Evolutionary conservation across 2,888 invertebrate species (phyloP).

Genomic region (Bombyx huttoni): DNA sequence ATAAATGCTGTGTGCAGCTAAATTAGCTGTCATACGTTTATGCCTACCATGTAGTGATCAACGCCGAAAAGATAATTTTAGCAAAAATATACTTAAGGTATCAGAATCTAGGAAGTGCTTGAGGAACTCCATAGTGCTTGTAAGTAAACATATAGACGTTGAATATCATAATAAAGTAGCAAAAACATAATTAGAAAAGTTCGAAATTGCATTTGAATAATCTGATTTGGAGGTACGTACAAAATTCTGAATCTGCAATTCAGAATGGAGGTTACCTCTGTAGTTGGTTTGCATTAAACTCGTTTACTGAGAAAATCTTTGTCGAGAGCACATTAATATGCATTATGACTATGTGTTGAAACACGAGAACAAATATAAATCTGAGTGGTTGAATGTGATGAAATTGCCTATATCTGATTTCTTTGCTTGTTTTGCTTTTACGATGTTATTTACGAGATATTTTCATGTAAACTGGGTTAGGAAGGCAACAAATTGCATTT

Average conservation of each 20-base stretch:
- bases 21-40: too few species aligned
- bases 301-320: slow-evolving; percentile 19
- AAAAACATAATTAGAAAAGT: background rate
- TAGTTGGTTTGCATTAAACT: slow-evolving; percentile 26
- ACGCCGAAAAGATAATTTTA: too few species aligned
- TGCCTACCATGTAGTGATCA: too few species aligned
- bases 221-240: slow-evolving; percentile 18
- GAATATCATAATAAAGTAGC: background rate
- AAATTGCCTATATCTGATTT: background rate
- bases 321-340: slow-evolving; percentile 8
- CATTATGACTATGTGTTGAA: slow-evolving; percentile 3
- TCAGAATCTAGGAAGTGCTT: too few species aligned
- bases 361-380: background rate
- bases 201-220: background rate
- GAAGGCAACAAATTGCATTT: too few species aligned
- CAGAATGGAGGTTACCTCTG: slow-evolving; percentile 13
- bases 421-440: too few species aligned
- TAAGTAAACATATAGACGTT: background rate
- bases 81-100: too few species aligned
- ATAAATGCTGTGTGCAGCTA: too few species aligned
- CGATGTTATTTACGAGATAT: too few species aligned
- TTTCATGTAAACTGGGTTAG: too few species aligned
- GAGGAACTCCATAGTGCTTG: background rate
- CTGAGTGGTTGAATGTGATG: background rate
- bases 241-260: slow-evolving; percentile 31